A percentile compares a stretch with the other conserved stretches of the same genome.
phyloP scores from a whole-genome alignment of 2,113 vertebrate genomes.

The Etheostoma spectabile region DNA sequence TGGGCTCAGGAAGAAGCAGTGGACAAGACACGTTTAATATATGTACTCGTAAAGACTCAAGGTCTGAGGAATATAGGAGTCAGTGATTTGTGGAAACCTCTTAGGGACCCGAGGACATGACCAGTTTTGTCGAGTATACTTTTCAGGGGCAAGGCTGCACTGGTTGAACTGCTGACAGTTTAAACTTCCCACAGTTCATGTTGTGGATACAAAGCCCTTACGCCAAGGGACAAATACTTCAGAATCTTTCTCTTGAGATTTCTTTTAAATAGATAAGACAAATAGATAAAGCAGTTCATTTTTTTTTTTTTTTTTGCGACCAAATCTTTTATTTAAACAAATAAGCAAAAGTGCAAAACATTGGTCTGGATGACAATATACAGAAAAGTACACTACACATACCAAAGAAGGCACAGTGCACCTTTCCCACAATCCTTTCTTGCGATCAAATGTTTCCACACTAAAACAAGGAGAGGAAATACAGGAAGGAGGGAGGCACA shows the following conservation, averaged over 20 bases:
- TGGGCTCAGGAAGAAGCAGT: slow-evolving; percentile 3
- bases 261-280: neutral
- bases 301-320: too few relatives aligned
- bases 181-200: neutral
- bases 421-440: too few relatives aligned
- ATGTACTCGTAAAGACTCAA: neutral
- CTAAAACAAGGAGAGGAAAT: too few relatives aligned
- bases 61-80: neutral
- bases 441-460: too few relatives aligned
- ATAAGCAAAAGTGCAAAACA: too few relatives aligned
- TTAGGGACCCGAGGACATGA: neutral
- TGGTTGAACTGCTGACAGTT: slow-evolving; percentile 24
- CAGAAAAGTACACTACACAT: too few relatives aligned
- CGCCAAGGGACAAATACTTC: neutral
- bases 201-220: neutral
- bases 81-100: slow-evolving; percentile 11
- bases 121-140: slow-evolving; percentile 11
- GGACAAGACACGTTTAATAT: neutral
- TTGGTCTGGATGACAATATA: too few relatives aligned
- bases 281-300: too few relatives aligned
- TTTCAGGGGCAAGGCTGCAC: slow-evolving; percentile 18
- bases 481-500: too few relatives aligned
- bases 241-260: neutral
- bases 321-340: too few relatives aligned
- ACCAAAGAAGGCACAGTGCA: too few relatives aligned